Percentiles rank a stretch among this genome's conserved stretches.
Conservation (phyloP, 2,888 invertebrate genomes). For the Caenorhabditis sinica region DNA sequence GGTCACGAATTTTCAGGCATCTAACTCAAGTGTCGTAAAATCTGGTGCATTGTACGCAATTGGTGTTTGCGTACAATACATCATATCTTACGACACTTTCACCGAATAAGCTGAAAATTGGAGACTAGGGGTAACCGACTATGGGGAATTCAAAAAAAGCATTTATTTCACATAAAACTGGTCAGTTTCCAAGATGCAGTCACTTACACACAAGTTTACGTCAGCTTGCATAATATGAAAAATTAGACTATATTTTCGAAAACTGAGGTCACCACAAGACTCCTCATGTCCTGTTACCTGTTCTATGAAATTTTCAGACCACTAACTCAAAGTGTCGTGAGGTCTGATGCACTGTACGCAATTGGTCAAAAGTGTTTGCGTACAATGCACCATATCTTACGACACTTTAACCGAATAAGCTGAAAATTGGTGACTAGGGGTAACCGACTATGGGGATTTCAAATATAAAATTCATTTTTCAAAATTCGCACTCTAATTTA, state of each 20-base stretch:
- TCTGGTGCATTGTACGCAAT: slow-evolving; percentile 6
- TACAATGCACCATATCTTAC: slow-evolving; percentile 4
- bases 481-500: background rate
- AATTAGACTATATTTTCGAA: background rate
- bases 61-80: slow-evolving; percentile 5
- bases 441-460: background rate
- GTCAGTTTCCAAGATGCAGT: too few relatives aligned
- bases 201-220: too few relatives aligned
- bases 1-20: background rate
- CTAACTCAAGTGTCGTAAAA: slow-evolving; percentile 10
- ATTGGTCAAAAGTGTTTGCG: slow-evolving; percentile 5
- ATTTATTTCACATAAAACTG: too few relatives aligned
- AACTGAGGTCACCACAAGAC: background rate
- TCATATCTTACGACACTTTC: slow-evolving; percentile 11
- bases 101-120: background rate
- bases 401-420: background rate
- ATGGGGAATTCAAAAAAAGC: background rate
- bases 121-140: background rate
- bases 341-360: background rate
- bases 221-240: too few relatives aligned
- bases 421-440: background rate
- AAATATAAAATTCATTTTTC: background rate
- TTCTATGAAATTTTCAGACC: background rate
- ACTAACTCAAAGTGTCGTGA: background rate
- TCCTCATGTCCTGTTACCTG: background rate